Evolutionary conservation across 1,140 invertebrate genomes (phyloP).

Genomic region (Hestina assimilis): DNA sequence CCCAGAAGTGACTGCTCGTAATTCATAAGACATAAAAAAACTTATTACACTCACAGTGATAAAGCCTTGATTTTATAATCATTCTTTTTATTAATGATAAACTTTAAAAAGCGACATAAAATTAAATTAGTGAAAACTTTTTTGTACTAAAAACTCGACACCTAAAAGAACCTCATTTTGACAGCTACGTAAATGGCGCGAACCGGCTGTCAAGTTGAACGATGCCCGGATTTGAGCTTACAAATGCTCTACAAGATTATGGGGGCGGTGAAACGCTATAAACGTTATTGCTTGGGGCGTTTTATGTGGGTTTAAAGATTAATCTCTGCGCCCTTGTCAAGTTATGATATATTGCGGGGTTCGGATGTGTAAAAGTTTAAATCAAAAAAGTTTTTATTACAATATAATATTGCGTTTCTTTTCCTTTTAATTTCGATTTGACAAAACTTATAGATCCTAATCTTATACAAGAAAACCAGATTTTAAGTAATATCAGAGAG

Average conservation of each 20-base stretch:
- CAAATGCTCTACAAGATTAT: slow-evolving; percentile 62
- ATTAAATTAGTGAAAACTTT: slow-evolving; percentile 6
- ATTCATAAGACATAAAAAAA: too few relatives aligned
- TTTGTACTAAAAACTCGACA: slow-evolving; percentile 14
- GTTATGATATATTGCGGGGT: slow-evolving; percentile 23
- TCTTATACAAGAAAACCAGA: too few relatives aligned
- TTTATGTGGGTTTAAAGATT: slow-evolving; percentile 53
- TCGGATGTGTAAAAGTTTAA: not conserved
- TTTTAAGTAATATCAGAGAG: not conserved
- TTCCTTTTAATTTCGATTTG: too few relatives aligned
- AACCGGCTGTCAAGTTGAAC: slow-evolving; percentile 50
- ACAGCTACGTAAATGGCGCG: slow-evolving; percentile 35
- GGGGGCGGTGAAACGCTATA: slow-evolving; percentile 46
- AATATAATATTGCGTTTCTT: too few relatives aligned
- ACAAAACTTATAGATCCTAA: too few relatives aligned
- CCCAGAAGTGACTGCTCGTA: too few relatives aligned
- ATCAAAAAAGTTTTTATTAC: not conserved
- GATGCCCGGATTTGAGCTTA: slow-evolving; percentile 58
- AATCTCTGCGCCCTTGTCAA: slow-evolving; percentile 36
- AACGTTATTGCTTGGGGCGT: slow-evolving; percentile 52
- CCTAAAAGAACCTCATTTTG: slow-evolving; percentile 38
- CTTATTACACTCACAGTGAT: too few relatives aligned
- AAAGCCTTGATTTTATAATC: too few relatives aligned
- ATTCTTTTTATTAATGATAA: too few relatives aligned
- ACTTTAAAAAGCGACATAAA: too few relatives aligned